These are phyloP conservation scores for Atherinomorus stipes DNA, from an alignment of 2,113 vertebrate genomes.

Conservation along the genomic window DNA sequence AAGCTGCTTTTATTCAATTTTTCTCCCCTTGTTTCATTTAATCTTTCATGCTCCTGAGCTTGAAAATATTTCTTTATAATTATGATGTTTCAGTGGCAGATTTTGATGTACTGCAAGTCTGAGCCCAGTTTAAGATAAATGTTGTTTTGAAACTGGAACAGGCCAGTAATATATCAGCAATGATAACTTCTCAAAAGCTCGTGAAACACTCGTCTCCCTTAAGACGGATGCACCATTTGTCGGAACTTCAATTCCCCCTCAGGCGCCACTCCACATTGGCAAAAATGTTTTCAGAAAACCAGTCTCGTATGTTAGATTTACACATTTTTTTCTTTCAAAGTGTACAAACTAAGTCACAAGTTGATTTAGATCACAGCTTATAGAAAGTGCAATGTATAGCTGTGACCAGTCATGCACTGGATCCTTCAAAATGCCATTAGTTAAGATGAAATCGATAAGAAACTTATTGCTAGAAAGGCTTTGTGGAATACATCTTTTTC, in stretches of 20 bases:
- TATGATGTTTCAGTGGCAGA: slow-evolving; percentile 14
- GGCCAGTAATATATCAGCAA: slow-evolving; percentile 43
- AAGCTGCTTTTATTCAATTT: too few relatives aligned
- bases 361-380: too few relatives aligned
- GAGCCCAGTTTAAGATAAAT: slow-evolving; percentile 41
- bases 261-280: slow-evolving; percentile 41
- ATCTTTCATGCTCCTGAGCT: slow-evolving; percentile 8
- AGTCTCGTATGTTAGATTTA: background rate
- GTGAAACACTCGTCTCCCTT: slow-evolving; percentile 43
- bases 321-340: too few relatives aligned
- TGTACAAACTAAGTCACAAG: too few relatives aligned
- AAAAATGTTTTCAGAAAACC: slow-evolving; percentile 33
- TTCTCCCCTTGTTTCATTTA: background rate
- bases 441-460: background rate
- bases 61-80: slow-evolving; percentile 33
- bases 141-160: slow-evolving; percentile 55
- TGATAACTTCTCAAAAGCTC: slow-evolving; percentile 41
- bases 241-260: slow-evolving; percentile 49
- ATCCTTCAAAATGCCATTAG: background rate
- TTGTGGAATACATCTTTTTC: background rate
- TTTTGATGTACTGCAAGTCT: slow-evolving; percentile 10
- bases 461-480: background rate
- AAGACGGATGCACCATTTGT: slow-evolving; percentile 56
- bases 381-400: background rate
- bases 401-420: background rate